phyloP scores from a whole-genome alignment of 2,888 invertebrate genomes.

The Leptopilina myrica region DNA sequence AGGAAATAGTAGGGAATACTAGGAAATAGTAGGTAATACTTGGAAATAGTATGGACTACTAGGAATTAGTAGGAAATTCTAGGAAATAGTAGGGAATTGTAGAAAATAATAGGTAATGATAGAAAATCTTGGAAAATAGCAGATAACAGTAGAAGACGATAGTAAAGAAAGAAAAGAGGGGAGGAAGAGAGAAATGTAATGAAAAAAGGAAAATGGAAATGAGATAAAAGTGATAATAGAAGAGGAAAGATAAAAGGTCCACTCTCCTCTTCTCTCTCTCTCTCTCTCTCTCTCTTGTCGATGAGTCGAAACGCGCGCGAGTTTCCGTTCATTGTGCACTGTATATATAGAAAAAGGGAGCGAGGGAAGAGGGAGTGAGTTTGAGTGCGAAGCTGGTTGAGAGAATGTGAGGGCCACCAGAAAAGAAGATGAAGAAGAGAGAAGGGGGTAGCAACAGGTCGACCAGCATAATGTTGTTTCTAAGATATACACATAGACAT shows the following conservation, averaged over 20 bases:
- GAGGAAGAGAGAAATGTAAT: background rate
- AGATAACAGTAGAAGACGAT: no score
- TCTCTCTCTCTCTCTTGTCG: conserved; percentile 19
- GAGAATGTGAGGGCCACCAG: conserved; percentile 45
- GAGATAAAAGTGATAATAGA: conserved; percentile 36
- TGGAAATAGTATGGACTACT: no score
- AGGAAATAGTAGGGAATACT: no score
- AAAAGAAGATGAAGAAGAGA: conserved; percentile 40
- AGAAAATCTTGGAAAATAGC: no score
- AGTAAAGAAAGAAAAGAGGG: no score
- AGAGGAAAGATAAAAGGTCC: conserved; percentile 49
- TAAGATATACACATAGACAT: conserved; percentile 11
- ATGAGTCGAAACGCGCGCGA: conserved; percentile 48
- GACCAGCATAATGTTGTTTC: conserved; percentile 50
- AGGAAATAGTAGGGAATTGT: no score
- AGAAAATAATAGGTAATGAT: no score
- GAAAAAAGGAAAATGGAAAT: background rate
- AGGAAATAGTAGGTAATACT: no score
- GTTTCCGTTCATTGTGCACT: conserved; percentile 42
- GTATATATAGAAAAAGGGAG: background rate
- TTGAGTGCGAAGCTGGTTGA: conserved; percentile 44
- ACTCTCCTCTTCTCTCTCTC: no score
- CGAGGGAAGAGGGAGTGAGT: background rate
- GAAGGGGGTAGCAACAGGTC: conserved; percentile 55
- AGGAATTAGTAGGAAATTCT: no score